Evolutionary conservation across 1,140 invertebrate species (phyloP), one percentile per base, ranked within the genome.

Genomic region (Glomeris maerens): DNA sequence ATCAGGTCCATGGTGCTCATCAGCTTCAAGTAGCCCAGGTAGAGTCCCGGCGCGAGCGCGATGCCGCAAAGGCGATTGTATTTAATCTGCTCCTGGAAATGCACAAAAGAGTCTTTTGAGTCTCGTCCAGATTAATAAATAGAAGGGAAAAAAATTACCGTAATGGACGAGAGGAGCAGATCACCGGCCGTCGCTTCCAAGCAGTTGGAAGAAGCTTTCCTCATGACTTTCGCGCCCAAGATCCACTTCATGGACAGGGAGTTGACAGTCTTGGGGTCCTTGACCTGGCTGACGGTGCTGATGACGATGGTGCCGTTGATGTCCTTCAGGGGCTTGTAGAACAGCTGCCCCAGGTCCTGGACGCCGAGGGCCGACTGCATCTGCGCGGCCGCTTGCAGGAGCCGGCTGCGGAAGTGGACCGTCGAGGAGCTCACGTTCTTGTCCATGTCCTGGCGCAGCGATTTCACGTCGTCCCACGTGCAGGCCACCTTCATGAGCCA

Each of bases 401-500:
- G 69, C 69, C 93, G 95, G 55, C 86, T 81, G 52, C 90, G 76
- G 65, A 95, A 93, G 64, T 92, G 88, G 57, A 79, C 75, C 27
- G 82, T 81, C 0, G 87, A 85, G 2, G 87, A 90, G 42, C 81
- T 86, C 2, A 84, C 77, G 62, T 86, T 87, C 60, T 91, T 87
- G 64, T 95, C 90, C 84, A 96, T 89, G 55, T 96, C 89, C 28
- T 83, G 78, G 36, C 81, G 76, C 0, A 96, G 69, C 13, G 79
- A 77, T 63, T 93, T 94, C 1, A 91, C 86, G 67, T 95, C 91
- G 54, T 94, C 87, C 92, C 93, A 97, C 0, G 84, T 87, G 64
- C 87, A 93, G 0, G 90, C 83, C 14, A 85, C 85, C 75, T 97
- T 96, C 81, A 97, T 88, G 1, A 98, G 72, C 93, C 93, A 98